phyloP scores from a whole-genome alignment of 2,888 invertebrate species.

The Idaea straminata region DNA sequence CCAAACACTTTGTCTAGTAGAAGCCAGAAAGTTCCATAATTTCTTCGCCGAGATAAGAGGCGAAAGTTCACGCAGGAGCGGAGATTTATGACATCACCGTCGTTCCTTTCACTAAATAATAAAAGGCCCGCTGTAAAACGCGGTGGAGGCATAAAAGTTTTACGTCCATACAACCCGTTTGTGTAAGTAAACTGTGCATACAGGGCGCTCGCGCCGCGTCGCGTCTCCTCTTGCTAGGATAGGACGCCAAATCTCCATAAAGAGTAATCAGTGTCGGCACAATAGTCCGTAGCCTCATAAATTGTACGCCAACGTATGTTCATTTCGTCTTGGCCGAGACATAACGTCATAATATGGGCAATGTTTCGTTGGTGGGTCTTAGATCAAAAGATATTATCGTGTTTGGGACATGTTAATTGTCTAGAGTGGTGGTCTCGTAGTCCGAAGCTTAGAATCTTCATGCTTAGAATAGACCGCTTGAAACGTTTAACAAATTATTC shows the following conservation, averaged over 20 bases:
- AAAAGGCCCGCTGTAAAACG: slow-evolving; percentile 79
- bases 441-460: slow-evolving; percentile 4
- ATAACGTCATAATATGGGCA: slow-evolving; percentile 11
- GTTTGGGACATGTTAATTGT: slow-evolving; percentile 23
- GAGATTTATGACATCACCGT: slow-evolving; percentile 80
- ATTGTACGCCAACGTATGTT: slow-evolving; percentile 58
- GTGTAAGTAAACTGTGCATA: slow-evolving; percentile 62
- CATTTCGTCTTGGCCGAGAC: slow-evolving; percentile 41
- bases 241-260: slow-evolving; percentile 72
- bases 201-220: slow-evolving; percentile 51
- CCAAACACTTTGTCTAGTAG: slow-evolving; percentile 78
- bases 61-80: slow-evolving; percentile 79
- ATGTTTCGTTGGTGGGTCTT: slow-evolving; percentile 12
- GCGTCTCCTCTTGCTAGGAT: slow-evolving; percentile 20
- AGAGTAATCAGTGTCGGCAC: slow-evolving; percentile 73
- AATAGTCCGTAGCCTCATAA: slow-evolving; percentile 63
- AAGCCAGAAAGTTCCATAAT: slow-evolving; percentile 79
- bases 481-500: slow-evolving; percentile 4
- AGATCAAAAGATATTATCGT: slow-evolving; percentile 18
- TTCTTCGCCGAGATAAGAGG: slow-evolving; percentile 79
- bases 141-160: slow-evolving; percentile 76
- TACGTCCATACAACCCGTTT: slow-evolving; percentile 78
- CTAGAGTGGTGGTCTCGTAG: slow-evolving; percentile 15
- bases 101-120: slow-evolving; percentile 80
- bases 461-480: slow-evolving; percentile 5